Percentiles rank a stretch among this genome's conserved stretches.
Conservation (phyloP, 2,888 invertebrate species). For the Nephrotoma guestfalica region DNA sequence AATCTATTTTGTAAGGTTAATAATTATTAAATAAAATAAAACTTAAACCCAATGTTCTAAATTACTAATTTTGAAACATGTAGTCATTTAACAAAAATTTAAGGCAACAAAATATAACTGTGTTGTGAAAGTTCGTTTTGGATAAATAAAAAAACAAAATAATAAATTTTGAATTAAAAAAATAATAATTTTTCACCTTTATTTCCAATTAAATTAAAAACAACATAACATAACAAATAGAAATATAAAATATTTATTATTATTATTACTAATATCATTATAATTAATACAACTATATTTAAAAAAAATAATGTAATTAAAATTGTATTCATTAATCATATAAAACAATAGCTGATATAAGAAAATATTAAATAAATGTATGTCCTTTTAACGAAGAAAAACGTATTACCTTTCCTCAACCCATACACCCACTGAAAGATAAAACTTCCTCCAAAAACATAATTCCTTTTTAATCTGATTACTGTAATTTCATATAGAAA, state of each 20-base stretch:
- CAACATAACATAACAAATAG: neutral
- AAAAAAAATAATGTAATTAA: neutral
- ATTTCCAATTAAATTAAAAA: neutral
- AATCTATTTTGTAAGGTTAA: constrained; percentile 3
- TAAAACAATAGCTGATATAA: constrained; percentile 3
- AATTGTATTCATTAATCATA: constrained; percentile 1
- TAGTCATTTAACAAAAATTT: neutral
- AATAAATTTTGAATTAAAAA: neutral
- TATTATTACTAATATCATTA: constrained; percentile 1
- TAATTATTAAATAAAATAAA: neutral
- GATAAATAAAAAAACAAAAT: neutral
- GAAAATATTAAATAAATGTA: neutral
- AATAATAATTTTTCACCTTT: neutral
- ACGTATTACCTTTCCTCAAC: neutral
- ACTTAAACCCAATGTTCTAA: neutral
- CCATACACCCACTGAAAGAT: neutral
- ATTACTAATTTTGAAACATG: neutral
- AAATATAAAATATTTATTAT: neutral
- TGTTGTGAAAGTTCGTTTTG: constrained; percentile 3
- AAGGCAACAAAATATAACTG: neutral
- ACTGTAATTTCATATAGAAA: neutral
- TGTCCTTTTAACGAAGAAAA: neutral
- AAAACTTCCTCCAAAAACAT: neutral
- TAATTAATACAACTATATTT: neutral
- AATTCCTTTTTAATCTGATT: neutral